Base-by-base conservation (phyloP, 2,797 vertebrate genomes). In the Phrynocephalus vlangalii region DNA sequence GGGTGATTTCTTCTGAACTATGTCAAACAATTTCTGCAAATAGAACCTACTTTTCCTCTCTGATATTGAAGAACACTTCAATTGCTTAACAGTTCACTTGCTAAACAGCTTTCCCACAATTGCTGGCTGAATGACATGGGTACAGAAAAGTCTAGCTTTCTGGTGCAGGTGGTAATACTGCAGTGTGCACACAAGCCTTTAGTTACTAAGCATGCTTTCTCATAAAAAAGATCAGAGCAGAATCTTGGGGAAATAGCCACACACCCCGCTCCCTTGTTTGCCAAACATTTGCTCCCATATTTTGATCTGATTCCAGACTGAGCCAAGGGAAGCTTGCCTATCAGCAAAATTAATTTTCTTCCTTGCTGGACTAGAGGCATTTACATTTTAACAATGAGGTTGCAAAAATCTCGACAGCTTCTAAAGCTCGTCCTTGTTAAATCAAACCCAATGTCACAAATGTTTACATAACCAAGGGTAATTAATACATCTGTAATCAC, bases 401-500 rank as follows among this genome's bases (percentile, higher is more conserved):
- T 86, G 66, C 33, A 91, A 80, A 72, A 90, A 80, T 85, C 82
- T 83, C 7, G 85, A 86, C 60, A 89, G 77, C 30, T 90, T 84
- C 28, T 87, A 77, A 90, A 33, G 48, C 22, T 91, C 79, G 84
- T 83, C 90, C 84, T 94, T 93, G 30, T 92, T 95, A 92, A 94
- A 95, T 85, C 67, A 89, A 90, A 88, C 87, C 81, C 78, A 95
- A 76, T 93, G 92, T 92, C 85, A 93, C 20, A 82, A 90, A 70
- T 82, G 50, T 94, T 96, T 95, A 90, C 70, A 87, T 91, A 91
- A 92, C 79, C 18, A 90, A 92, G 56, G 67, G 79, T 92, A 93
- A 94, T 96, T 91, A 93, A 86, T 89, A 89, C 60, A 79, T 88
- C 48, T 91, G 73, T 93, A 95, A 93, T 93, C 75, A 87, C 83